These are phyloP conservation scores for Tenthredo scrophulariae DNA, from an alignment of 2,888 invertebrate genomes.

Conservation along the genomic window DNA sequence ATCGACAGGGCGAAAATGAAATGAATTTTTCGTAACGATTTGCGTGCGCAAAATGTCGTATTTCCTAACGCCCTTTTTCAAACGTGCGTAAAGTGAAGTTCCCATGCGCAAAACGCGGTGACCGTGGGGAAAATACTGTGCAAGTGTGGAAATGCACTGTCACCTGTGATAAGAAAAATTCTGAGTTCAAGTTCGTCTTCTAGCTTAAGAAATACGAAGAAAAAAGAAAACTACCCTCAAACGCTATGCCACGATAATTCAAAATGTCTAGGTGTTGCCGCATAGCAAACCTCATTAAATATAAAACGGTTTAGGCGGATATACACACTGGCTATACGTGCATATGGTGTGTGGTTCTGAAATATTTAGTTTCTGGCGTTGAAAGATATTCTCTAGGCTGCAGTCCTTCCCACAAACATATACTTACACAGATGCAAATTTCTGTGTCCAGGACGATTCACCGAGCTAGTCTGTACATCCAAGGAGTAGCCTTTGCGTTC, in stretches of 20 bases:
- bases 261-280: background rate
- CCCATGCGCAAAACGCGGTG: too few relatives aligned
- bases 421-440: background rate
- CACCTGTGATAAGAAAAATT: too few relatives aligned
- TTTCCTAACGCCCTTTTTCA: too few relatives aligned
- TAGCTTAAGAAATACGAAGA: too few relatives aligned
- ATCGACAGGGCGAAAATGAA: background rate
- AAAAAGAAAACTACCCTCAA: background rate
- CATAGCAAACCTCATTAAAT: background rate
- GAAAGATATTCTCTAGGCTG: constrained; percentile 11
- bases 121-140: too few relatives aligned
- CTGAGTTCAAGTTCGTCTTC: too few relatives aligned
- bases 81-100: too few relatives aligned
- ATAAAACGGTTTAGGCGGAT: background rate
- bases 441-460: background rate
- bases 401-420: background rate
- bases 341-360: background rate
- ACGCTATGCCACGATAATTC: background rate
- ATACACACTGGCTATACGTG: background rate
- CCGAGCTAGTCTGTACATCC: background rate
- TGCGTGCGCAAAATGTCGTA: too few relatives aligned
- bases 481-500: background rate
- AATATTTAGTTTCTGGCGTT: constrained; percentile 11
- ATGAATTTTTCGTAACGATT: too few relatives aligned
- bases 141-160: too few relatives aligned